A percentile compares a stretch with the other conserved stretches of the same genome.
These are phyloP conservation scores for Chondrilla cf. caribensis DNA, from an alignment of 37 sponge, comb jelly and placozoan species.

Conservation along the genomic window DNA sequence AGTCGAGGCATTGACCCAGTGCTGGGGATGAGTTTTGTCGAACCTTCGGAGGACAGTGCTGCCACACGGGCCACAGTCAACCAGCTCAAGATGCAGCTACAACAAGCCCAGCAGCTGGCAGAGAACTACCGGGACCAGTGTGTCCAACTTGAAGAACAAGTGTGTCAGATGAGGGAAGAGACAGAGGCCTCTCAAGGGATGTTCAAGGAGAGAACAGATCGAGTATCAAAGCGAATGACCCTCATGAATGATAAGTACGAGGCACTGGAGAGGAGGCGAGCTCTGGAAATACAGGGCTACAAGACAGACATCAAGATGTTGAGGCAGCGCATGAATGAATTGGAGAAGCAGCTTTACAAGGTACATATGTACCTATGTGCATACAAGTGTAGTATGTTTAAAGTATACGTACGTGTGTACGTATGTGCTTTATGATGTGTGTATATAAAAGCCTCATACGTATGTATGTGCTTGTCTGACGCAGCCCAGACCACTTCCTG, in stretches of 20 bases:
- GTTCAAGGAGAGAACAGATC: slow-evolving; percentile 81
- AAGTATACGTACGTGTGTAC: not conserved
- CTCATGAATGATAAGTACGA: slow-evolving; percentile 88
- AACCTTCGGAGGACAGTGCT: slow-evolving; percentile 11
- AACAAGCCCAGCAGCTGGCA: slow-evolving; percentile 88
- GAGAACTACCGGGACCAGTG: slow-evolving; percentile 99
- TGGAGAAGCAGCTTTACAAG: slow-evolving; percentile 94
- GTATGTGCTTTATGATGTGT: too few species aligned
- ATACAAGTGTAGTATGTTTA: not conserved
- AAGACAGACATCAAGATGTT: slow-evolving; percentile 94
- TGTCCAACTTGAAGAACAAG: slow-evolving; percentile 85
- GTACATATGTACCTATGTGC: slow-evolving; percentile 27
- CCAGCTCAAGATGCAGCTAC: slow-evolving; percentile 69
- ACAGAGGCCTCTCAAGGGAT: slow-evolving; percentile 72
- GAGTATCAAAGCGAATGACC: slow-evolving; percentile 66
- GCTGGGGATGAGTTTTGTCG: slow-evolving; percentile 35
- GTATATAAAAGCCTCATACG: not conserved
- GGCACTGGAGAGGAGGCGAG: slow-evolving; percentile 85
- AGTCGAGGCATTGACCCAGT: slow-evolving; percentile 48
- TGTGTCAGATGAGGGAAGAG: slow-evolving; percentile 83
- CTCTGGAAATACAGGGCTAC: slow-evolving; percentile 95
- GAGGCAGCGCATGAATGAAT: slow-evolving; percentile 78
- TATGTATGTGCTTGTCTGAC: not conserved
- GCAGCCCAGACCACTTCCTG: too few species aligned
- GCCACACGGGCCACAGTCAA: slow-evolving; percentile 21